Evolutionary conservation across 2,888 invertebrate genomes (phyloP), one percentile per base, ranked within the genome.

Genomic region (Meghimatium bilineatum): DNA sequence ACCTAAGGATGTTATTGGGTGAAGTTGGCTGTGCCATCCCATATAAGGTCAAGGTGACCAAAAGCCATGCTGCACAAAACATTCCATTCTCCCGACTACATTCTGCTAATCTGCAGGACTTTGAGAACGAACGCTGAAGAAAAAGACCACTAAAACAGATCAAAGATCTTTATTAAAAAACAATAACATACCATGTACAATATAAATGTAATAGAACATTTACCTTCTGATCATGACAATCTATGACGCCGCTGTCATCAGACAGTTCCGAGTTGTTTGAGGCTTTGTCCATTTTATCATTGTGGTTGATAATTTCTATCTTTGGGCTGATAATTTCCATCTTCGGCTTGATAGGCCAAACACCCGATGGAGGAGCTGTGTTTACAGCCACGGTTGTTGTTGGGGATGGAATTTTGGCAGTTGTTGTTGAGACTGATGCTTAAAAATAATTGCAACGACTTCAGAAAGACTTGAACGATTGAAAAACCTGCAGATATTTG

Each of bases 191-290:
- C 2, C 8, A 56, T 6, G 56, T 20, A 17, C 56, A 3, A n/a
- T n/a, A n/a, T n/a, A n/a, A n/a, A n/a, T n/a, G n/a, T n/a, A n/a
- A n/a, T n/a, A n/a, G 17, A 5, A 34, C 8, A n/a, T 60, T 83
- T 49, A 83, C 83, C 79, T 79, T 83, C 3, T 79, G 67, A 38
- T 83, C 83, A n/a, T 63, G 78, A n/a, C 77, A 83, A 32, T 83
- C 83, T 14, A 83, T 60, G 26, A 83, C 74, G 1, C 83, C 83
- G 36, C 83, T 83, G 74, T 83, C 83, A 26, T 83, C 83, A 0
- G 83, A 83, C 72, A 72, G 60, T 14, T 83, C 83, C 14, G 83
- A 83, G 26, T 83, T 83, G 66, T 79, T 71, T 32, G 83, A 83
- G 44, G 63, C 78, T 36, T 83, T 83, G 38, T 84, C 84, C 26